Percentiles rank a stretch among this genome's conserved stretches.
phyloP scores from a whole-genome alignment of 1,140 invertebrate species.

The Latrodectus geometricus region DNA sequence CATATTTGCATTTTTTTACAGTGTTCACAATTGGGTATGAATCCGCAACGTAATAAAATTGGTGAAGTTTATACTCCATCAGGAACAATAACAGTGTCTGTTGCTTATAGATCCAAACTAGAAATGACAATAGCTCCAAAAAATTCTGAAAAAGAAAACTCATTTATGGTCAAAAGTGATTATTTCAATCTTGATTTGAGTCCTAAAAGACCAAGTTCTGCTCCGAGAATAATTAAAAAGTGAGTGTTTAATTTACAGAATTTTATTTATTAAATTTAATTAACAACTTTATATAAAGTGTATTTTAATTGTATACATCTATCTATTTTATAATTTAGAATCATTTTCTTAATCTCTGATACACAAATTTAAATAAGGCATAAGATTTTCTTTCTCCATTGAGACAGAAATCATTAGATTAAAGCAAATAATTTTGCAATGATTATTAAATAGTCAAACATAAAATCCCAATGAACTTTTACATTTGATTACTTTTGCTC shows the following conservation, averaged over 20 bases:
- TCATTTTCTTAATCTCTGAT: too few relatives aligned
- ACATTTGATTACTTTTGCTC: too few relatives aligned
- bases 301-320: too few relatives aligned
- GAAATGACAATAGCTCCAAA: constrained; percentile 89
- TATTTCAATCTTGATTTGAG: constrained; percentile 85
- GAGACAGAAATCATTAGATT: too few relatives aligned
- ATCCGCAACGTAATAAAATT: constrained; percentile 81
- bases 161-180: constrained; percentile 89
- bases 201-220: constrained; percentile 71
- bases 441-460: too few relatives aligned
- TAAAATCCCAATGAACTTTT: too few relatives aligned
- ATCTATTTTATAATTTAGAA: too few relatives aligned
- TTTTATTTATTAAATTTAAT: too few relatives aligned
- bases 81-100: constrained; percentile 81
- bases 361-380: too few relatives aligned
- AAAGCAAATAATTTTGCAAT: too few relatives aligned
- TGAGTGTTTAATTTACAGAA: not conserved
- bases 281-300: too few relatives aligned
- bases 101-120: constrained; percentile 82
- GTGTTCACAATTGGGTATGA: constrained; percentile 73
- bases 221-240: constrained; percentile 30
- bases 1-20: constrained; percentile 63
- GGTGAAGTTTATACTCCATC: constrained; percentile 85
- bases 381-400: too few relatives aligned
- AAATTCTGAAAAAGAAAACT: constrained; percentile 75